Conservation (phyloP, 2,888 invertebrate genomes). For the Sceliomorpha sp. region DNA sequence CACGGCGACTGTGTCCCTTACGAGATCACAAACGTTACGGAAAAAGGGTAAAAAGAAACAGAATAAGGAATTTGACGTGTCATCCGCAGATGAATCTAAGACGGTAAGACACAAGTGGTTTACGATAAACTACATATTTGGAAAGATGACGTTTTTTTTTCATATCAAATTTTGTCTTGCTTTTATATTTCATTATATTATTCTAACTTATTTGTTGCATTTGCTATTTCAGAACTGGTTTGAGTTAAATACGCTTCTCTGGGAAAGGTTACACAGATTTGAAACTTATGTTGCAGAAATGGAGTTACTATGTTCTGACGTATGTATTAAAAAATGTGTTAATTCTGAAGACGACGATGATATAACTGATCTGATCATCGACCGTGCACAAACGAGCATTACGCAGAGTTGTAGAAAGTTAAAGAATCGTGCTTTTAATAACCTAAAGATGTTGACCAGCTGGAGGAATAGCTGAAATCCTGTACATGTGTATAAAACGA, state of each 20-base stretch:
- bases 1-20: constrained; percentile 63
- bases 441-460: constrained; percentile 71
- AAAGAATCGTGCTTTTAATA: constrained; percentile 69
- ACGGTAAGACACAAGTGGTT: constrained; percentile 56
- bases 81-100: constrained; percentile 63
- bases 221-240: constrained; percentile 69
- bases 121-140: not conserved
- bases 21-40: constrained; percentile 64
- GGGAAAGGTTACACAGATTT: constrained; percentile 67
- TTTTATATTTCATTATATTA: constrained; percentile 3
- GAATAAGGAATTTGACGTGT: constrained; percentile 64
- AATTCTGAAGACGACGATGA: constrained; percentile 65
- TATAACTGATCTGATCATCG: constrained; percentile 61
- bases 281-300: constrained; percentile 67
- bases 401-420: constrained; percentile 71
- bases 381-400: constrained; percentile 71
- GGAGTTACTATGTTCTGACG: no score
- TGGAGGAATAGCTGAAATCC: constrained; percentile 73
- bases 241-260: constrained; percentile 66
- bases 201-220: no score
- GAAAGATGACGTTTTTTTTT: no score
- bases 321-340: constrained; percentile 67
- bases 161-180: not conserved
- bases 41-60: constrained; percentile 74
- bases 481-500: constrained; percentile 56